Conservation (phyloP, 2,888 invertebrate genomes). For the Plebejus argus region DNA sequence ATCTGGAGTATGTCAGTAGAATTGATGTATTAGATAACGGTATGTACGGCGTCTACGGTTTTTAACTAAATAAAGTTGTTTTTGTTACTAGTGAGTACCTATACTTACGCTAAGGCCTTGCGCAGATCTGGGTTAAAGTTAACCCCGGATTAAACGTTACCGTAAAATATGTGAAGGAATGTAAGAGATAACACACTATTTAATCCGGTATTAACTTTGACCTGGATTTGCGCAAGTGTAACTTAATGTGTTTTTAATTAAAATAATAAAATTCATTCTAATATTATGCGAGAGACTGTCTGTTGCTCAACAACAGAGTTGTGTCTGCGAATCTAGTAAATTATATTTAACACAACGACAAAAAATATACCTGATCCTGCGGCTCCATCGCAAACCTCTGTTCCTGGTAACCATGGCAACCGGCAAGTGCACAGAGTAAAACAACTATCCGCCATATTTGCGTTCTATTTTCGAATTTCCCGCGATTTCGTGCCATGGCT, state of each 20-base stretch:
- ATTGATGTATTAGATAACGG: constrained; percentile 9
- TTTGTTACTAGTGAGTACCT: neutral
- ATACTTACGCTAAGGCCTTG: no score
- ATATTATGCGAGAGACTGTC: no score
- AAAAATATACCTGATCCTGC: constrained; percentile 65
- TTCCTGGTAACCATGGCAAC: constrained; percentile 75
- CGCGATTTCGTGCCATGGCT: constrained; percentile 65
- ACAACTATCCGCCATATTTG: constrained; percentile 59
- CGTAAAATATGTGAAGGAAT: no score
- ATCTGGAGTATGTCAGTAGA: neutral
- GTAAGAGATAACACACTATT: no score
- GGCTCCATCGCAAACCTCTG: constrained; percentile 97
- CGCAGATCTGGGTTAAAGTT: no score
- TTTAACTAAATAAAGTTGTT: neutral
- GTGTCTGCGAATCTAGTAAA: no score
- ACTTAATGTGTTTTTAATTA: no score
- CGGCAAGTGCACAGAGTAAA: constrained; percentile 56
- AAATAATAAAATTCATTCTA: no score
- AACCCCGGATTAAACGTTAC: no score
- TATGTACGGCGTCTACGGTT: neutral
- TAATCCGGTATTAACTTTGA: no score
- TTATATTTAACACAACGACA: neutral
- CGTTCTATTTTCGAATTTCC: constrained; percentile 64
- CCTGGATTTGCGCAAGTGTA: no score
- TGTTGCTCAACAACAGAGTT: no score